These are phyloP conservation scores for Equus przewalskii DNA, from an alignment of 2,113 vertebrate species.

Conservation along the genomic window DNA sequence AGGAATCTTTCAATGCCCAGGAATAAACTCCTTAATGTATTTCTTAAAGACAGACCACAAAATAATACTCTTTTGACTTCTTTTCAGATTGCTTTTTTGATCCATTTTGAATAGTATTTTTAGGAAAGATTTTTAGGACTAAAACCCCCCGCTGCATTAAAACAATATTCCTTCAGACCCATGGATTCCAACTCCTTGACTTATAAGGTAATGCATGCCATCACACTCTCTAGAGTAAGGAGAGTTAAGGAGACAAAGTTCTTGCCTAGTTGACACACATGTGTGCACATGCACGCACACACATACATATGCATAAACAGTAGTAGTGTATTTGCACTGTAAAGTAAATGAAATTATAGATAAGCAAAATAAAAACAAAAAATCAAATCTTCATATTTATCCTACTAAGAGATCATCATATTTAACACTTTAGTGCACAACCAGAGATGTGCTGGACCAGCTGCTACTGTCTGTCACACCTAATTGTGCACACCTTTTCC, in stretches of 20 bases:
- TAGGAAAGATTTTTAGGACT: not conserved
- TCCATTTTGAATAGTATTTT: not conserved
- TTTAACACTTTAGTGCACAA: not conserved
- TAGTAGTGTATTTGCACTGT: not conserved
- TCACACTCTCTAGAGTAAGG: not conserved
- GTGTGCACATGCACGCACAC: fast-evolving
- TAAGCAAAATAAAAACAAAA: not conserved
- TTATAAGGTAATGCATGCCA: not conserved
- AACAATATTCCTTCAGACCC: not conserved
- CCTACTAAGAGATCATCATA: not conserved
- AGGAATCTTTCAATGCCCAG: not conserved
- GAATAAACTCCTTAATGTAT: not conserved
- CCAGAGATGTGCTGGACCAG: not conserved
- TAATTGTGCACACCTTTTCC: not conserved
- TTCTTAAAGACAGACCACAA: not conserved
- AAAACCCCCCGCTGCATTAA: not conserved
- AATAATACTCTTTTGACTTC: not conserved
- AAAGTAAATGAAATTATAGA: not conserved
- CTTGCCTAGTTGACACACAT: not conserved
- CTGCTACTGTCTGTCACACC: not conserved
- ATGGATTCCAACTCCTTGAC: not conserved
- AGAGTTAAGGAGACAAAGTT: not conserved
- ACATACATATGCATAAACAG: not conserved
- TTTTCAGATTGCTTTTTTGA: not conserved
- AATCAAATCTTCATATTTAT: not conserved